Conservation (phyloP, 30 jellyfish, hydroid and myxozoan species). For the Haliclystus octoradiatus region DNA sequence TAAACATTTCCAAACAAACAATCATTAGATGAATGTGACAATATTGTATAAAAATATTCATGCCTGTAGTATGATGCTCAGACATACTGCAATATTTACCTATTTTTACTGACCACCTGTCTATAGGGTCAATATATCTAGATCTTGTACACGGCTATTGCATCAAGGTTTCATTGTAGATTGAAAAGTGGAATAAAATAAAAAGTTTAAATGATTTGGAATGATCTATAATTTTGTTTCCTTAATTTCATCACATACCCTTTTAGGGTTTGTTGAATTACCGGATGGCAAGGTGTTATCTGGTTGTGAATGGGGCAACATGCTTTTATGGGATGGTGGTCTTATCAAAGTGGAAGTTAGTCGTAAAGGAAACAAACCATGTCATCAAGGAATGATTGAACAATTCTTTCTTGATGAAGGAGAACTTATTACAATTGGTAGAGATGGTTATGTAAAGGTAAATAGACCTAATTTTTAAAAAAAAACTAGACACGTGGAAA, state of each 20-base stretch:
- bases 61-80: too few relatives aligned
- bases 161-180: not conserved
- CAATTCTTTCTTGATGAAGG: slow-evolving; percentile 94
- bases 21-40: too few relatives aligned
- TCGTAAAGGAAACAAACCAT: slow-evolving; percentile 76
- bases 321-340: slow-evolving; percentile 97
- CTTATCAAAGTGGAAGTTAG: slow-evolving; percentile 74
- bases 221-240: not conserved
- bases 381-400: slow-evolving; percentile 88
- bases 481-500: too few relatives aligned
- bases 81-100: too few relatives aligned
- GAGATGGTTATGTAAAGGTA: slow-evolving; percentile 90
- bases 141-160: not conserved
- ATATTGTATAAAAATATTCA: too few relatives aligned
- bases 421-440: slow-evolving; percentile 81
- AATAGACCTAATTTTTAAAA: not conserved
- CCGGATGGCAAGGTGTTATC: slow-evolving; percentile 96
- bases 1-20: too few relatives aligned
- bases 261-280: slow-evolving; percentile 74
- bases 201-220: too few relatives aligned
- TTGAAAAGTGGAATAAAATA: not conserved
- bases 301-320: slow-evolving; percentile 97
- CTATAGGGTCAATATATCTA: not conserved
- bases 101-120: too few relatives aligned
- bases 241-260: not conserved